Base-by-base conservation (phyloP, 2,797 vertebrate species). In the Psittacula echo region DNA sequence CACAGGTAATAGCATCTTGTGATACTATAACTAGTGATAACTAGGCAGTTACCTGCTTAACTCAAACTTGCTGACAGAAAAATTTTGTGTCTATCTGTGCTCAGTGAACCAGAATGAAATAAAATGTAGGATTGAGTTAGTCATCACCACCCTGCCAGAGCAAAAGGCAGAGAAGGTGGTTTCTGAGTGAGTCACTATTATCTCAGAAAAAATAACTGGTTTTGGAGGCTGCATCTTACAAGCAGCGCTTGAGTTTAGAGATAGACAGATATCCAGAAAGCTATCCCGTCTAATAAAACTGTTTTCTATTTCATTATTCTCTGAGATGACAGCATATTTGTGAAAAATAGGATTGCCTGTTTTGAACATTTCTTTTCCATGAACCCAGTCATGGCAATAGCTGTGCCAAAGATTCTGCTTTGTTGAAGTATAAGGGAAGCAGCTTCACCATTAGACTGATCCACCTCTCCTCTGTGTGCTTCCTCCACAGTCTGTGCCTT, bases 401-500 rank as follows among this genome's bases (percentile, higher is more conserved):
- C 2, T 41, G 29, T 67, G 32, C 19, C 50, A 71, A 90, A 54
- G 14, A 44, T 90, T 93, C 61, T 87, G 13, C 10, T 54, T 80
- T 79, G 27, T 50, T 83, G 65, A 51, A 71, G 19, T 42, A 10
- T 22, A 51, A 64, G 7, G 48, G 56, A 54, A 58, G 5, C 5
- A 75, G 27, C 2, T 50, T 83, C 78, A 39, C 34, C 42, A 79
- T 29, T 19, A 66, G 4, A 42, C 75, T 68, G 21, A 61, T 71
- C 47, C 29, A 61, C 64, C 45, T 24, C 64, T 76, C 32, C n/a
- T 26, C 37, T 54, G 5, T 58, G 34, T 89, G 34, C 70, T 80
- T 93, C 27, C 39, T 92, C 70, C 47, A 71, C 56, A 73, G 23
- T 73, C 77, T 85, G 65, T 71, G 53, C 78, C 75, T 82, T 94